Base-by-base conservation (phyloP, 2,888 invertebrate species). In the Megastigmus dorsalis region DNA sequence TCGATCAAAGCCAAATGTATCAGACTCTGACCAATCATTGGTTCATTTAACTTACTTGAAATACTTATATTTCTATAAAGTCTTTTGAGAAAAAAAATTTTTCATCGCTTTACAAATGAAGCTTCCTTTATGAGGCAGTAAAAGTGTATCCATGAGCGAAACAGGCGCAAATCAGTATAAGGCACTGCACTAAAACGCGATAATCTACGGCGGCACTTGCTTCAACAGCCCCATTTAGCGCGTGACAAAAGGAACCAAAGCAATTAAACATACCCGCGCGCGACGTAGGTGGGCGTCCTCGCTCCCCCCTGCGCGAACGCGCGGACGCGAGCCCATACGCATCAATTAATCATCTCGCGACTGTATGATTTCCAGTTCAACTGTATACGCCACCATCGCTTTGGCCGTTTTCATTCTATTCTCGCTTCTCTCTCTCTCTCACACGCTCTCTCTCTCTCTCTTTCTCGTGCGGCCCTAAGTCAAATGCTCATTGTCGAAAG, bases 331-430 rank as follows among this genome's bases (percentile, higher is more conserved):
- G 38, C 45, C 57, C 36, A 15, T 59, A 68, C 77, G 69, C 81
- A 80, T 85, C 85, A 84, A 87, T 87, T 87, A 87, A 87, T 87
- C 85, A 87, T 77, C 48, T 66, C 80, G 80, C 82, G 81, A 86
- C 85, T 86, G 84, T 84, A 87, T 87, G 85, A 87, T 86, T 86
- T 86, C 82, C 81, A 81, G 82, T 84, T 86, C 77, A 79, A 76
- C 68, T n/a, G n/a, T n/a, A n/a, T n/a, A n/a, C n/a, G n/a, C n/a
- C n/a, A n/a, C n/a, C n/a, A n/a, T 79, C 69, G 36, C 45, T 43
- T 26, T 20, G 30, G n/a, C 9, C 36, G 77, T 78, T 77, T 55
- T 30, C n/a, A 55, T 33, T 41, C n/a, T n/a, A n/a, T n/a, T n/a
- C n/a, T n/a, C n/a, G n/a, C 0, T 10, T 9, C 18, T 54, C 23